Evolutionary conservation across 2,797 vertebrate genomes (phyloP).

Genomic region (Platyrinchus mystaceus): DNA sequence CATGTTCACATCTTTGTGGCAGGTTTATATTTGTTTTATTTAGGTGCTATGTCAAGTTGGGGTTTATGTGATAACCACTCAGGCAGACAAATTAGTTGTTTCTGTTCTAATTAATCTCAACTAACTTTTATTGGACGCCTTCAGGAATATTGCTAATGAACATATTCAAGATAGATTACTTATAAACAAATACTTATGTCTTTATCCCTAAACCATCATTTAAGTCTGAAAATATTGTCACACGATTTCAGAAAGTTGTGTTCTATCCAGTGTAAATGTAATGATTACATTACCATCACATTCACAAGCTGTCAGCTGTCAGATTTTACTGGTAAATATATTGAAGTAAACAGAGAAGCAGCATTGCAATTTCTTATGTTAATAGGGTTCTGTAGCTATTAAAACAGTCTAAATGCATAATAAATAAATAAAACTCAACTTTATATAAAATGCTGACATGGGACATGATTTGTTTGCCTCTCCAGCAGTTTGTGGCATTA

Average conservation of each 20-base stretch:
- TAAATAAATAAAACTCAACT: slow-evolving; percentile 30
- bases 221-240: slow-evolving; percentile 59
- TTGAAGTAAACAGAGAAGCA: slow-evolving; percentile 50
- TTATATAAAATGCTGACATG: neutral
- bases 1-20: slow-evolving; percentile 30
- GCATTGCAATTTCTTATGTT: slow-evolving; percentile 63
- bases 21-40: slow-evolving; percentile 67
- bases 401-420: slow-evolving; percentile 44
- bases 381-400: slow-evolving; percentile 66
- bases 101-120: slow-evolving; percentile 70
- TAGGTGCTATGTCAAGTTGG: slow-evolving; percentile 69
- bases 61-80: slow-evolving; percentile 46
- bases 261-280: slow-evolving; percentile 49
- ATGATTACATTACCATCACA: slow-evolving; percentile 65
- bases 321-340: slow-evolving; percentile 67
- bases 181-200: slow-evolving; percentile 63
- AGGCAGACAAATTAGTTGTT: slow-evolving; percentile 61
- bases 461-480: neutral
- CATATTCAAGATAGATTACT: slow-evolving; percentile 52
- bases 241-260: slow-evolving; percentile 28
- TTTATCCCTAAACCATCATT: slow-evolving; percentile 53
- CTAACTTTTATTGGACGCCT: slow-evolving; percentile 51
- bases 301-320: slow-evolving; percentile 66
- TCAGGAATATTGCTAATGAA: slow-evolving; percentile 64
- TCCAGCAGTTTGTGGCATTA: neutral